Base-by-base conservation (phyloP, 1,140 invertebrate genomes). In the Drosophila lacertosa region DNA sequence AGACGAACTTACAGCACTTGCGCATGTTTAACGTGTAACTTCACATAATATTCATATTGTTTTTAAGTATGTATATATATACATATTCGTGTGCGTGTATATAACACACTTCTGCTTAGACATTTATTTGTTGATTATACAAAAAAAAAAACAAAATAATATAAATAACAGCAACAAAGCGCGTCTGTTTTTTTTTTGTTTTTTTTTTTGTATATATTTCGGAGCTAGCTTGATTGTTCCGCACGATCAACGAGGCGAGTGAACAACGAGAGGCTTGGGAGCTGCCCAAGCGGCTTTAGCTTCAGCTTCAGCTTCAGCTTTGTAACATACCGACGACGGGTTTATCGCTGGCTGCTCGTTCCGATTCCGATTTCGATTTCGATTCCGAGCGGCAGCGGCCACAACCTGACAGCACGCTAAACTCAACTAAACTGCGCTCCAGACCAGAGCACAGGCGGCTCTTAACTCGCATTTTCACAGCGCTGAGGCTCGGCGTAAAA, bases 371-470 rank as follows among this genome's bases (percentile, higher is more conserved):
- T 47, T 40, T 45, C 57, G 26, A 55, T 64, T 64, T 62, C 64
- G 29, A 50, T 47, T 60, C 26, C 35, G 50, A 54, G 48, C 48
- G 39, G 48, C 39, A 42, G 26, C 62, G 66, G 37, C 50, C 42
- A 42, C 81, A 81, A 84, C 81, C 73, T 59, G 40, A 70, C 81
- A 54, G 74, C 70, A 81, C 77, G 66, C 55, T 63, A 65, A 78
- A 65, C 83, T 78, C 78, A 75, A 70, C 64, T 55, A 78, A 88
- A 88, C 82, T 88, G 82, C 39, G 82, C 82, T 88, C 78, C 53
- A 69, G 55, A 64, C 58, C 63, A 64, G 57, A 64, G 39, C 60
- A 48, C 71, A 45, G 51, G 33, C 55, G 53, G 72, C 81, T 84
- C 80, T 84, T 84, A 84, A 84, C 80, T 76, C 47, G 57, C 59